A percentile compares a stretch with the other conserved stretches of the same genome.
Evolutionary conservation across 2,888 invertebrate species (phyloP).

Genomic region (Sinelater perroti): DNA sequence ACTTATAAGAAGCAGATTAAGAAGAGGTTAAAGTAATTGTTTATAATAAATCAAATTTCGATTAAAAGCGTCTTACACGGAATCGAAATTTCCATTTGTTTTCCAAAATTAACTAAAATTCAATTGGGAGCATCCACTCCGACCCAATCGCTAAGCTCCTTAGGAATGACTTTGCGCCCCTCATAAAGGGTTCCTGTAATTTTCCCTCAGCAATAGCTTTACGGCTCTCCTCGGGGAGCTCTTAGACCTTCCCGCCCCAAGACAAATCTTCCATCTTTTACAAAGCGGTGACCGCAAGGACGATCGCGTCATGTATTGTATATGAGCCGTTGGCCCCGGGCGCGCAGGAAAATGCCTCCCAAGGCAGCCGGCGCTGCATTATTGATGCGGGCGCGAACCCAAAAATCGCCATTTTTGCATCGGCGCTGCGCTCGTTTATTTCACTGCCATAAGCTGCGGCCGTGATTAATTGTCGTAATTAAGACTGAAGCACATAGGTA

Average conservation of each 20-base stretch:
- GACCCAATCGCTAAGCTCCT: not conserved
- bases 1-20: no score
- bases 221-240: not conserved
- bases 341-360: no score
- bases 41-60: no score
- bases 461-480: not conserved
- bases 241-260: not conserved
- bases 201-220: not conserved
- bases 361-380: no score
- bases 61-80: no score
- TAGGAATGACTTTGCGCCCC: slow-evolving; percentile 5
- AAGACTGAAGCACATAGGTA: slow-evolving; percentile 4
- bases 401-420: not conserved
- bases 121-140: no score
- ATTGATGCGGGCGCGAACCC: no score
- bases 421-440: not conserved
- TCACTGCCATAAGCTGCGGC: not conserved
- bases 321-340: no score
- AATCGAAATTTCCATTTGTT: no score
- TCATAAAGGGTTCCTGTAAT: not conserved
- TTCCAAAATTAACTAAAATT: no score
- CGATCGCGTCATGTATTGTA: no score
- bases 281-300: slow-evolving; percentile 2
- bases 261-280: not conserved
- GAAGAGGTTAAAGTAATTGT: no score